A percentile compares a stretch with the other conserved stretches of the same genome.
These are phyloP conservation scores for Branchipolynoe longqiensis DNA, from an alignment of 2,888 invertebrate species.

Conservation along the genomic window DNA sequence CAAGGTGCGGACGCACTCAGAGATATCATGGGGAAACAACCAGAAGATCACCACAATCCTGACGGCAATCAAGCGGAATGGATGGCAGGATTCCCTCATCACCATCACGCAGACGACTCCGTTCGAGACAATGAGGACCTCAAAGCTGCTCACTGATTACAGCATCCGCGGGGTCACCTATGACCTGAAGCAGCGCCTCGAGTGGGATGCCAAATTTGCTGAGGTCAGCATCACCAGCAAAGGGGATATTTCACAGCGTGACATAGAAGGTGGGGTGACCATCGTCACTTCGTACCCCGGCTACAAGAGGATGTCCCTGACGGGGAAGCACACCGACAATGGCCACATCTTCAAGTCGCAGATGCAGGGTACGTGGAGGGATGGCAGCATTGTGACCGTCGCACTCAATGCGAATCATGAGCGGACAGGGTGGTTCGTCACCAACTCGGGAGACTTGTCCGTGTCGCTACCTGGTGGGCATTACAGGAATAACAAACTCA, in stretches of 20 bases:
- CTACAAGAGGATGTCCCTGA: constrained; percentile 7
- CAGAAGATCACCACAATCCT: constrained; percentile 34
- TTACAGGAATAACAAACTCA: constrained; percentile 52
- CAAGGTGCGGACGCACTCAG: background rate
- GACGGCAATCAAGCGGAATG: constrained; percentile 29
- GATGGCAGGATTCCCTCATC: constrained; percentile 14
- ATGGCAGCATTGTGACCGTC: constrained; percentile 55
- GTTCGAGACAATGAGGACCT: background rate
- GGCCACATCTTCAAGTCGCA: constrained; percentile 35
- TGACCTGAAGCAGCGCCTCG: background rate
- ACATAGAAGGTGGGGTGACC: constrained; percentile 6
- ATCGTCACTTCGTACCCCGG: constrained; percentile 45
- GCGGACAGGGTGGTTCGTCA: constrained; percentile 47
- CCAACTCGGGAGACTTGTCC: constrained; percentile 62
- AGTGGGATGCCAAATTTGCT: constrained; percentile 25
- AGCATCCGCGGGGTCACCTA: constrained; percentile 32
- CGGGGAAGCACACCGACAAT: constrained; percentile 16
- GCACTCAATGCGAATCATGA: constrained; percentile 58
- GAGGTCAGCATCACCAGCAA: constrained; percentile 12
- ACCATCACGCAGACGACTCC: constrained; percentile 31
- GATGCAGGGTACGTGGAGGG: constrained; percentile 62
- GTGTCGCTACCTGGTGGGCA: constrained; percentile 60
- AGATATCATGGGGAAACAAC: constrained; percentile 50
- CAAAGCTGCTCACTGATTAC: constrained; percentile 6
- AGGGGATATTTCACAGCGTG: background rate